Conservation (phyloP, 2,888 invertebrate genomes). For the Folsomia manolachei region DNA sequence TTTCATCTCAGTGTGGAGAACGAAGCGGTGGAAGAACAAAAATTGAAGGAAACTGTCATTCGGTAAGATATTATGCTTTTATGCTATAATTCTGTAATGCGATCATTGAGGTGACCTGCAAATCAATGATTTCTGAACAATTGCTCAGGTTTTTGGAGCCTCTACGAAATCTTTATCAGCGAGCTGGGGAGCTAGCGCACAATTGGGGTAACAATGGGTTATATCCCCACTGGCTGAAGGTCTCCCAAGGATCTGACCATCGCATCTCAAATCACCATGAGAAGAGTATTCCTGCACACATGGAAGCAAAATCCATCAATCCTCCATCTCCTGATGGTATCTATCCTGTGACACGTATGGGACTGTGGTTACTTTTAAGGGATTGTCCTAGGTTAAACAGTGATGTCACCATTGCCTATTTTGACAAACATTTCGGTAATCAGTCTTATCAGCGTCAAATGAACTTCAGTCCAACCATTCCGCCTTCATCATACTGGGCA, state of each 20-base stretch:
- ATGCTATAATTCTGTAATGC: neutral
- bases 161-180: slow-evolving; percentile 38
- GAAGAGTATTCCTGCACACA: slow-evolving; percentile 23
- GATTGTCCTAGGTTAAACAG: slow-evolving; percentile 34
- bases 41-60: slow-evolving; percentile 23
- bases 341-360: slow-evolving; percentile 40
- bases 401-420: slow-evolving; percentile 41
- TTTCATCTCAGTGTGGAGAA: slow-evolving; percentile 23
- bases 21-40: slow-evolving; percentile 22
- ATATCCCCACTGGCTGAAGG: slow-evolving; percentile 36
- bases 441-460: no score
- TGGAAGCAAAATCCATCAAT: slow-evolving; percentile 28
- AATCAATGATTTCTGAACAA: neutral
- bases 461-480: neutral
- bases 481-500: neutral
- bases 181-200: slow-evolving; percentile 41
- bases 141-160: slow-evolving; percentile 9
- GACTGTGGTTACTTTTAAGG: slow-evolving; percentile 42
- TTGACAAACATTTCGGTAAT: slow-evolving; percentile 44
- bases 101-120: neutral
- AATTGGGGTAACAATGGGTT: slow-evolving; percentile 42
- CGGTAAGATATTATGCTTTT: slow-evolving; percentile 12
- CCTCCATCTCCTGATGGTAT: slow-evolving; percentile 34
- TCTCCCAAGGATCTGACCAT: neutral
- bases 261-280: slow-evolving; percentile 4